Evolutionary conservation across 2,113 vertebrate genomes (phyloP), one percentile per base, ranked within the genome.

Genomic region (Capreolus pygargus): DNA sequence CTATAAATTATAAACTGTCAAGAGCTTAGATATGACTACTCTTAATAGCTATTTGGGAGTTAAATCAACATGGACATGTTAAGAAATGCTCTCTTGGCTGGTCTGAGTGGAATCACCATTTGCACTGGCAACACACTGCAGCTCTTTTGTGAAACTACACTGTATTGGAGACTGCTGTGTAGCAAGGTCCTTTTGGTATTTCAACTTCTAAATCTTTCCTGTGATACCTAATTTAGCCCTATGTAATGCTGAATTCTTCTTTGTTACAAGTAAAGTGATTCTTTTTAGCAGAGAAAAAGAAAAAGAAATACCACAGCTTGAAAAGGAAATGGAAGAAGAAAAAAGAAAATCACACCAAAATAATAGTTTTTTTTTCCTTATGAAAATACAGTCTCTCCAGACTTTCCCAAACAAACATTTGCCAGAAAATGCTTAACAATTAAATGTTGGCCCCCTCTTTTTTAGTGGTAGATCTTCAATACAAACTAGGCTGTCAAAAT

Each of bases 401-500:
- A 60, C 27, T 76, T 86, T 86, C 13, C 23, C 17, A 86, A 91
- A 33, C 12, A 97, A 89, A 11, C 28, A 91, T 83, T 89, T 95
- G 28, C 43, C 84, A 86, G n/a, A 67, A 21, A 76, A 89, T 95
- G 25, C 50, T 91, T 91, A 43, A 78, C n/a, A 97, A 83, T 95
- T 97, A 90, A 96, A 89, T 85, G 47, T 52, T 87, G n/a, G 14
- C 23, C 3, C 19, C 36, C 39, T 6, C 52, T 91, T 57, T 64
- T 88, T 81, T 91, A 89, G 27, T 93, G 86, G 57, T 96, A 57
- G 61, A 61, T 94, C 50, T 85, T 94, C 25, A 95, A 39, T 78
- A 85, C 8, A 93, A 92, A 98, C 55, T 16, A 94, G 14, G 14
- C 58, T 96, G 67, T 95, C 78, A 95, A 55, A 47, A 95, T 95